Evolutionary conservation across 2,797 vertebrate species (phyloP).

Genomic region (Neosilurus hyrtlii): DNA sequence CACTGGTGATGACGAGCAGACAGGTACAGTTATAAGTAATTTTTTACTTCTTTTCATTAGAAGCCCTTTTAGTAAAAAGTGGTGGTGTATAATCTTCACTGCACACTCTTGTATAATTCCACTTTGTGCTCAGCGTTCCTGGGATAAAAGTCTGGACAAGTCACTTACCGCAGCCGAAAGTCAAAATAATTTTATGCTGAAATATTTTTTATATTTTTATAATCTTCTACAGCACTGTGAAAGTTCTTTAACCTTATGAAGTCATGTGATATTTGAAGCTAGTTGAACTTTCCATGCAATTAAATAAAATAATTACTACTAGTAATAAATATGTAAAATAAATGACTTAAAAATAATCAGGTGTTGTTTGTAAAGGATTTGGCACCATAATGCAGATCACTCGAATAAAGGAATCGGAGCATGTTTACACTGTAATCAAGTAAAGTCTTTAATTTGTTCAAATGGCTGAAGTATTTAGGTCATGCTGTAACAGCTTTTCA

Average conservation of each 20-base stretch:
- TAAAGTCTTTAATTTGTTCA: not conserved
- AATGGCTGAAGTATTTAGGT: not conserved
- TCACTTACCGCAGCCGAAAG: not conserved
- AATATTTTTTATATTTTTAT: not conserved
- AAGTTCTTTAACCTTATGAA: not conserved
- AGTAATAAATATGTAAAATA: no score
- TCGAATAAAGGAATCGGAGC: not conserved
- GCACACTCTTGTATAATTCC: not conserved
- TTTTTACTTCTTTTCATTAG: no score
- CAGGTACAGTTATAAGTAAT: no score
- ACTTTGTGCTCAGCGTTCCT: not conserved
- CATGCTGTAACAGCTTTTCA: not conserved
- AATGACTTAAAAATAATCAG: not conserved
- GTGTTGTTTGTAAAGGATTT: not conserved
- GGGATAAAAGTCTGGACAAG: no score
- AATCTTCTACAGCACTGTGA: not conserved
- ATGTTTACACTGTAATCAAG: not conserved
- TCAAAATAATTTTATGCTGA: not conserved
- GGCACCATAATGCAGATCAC: not conserved
- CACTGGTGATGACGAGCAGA: no score
- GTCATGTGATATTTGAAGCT: not conserved
- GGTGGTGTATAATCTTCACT: no score
- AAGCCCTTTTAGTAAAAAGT: no score
- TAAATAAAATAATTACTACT: not conserved
- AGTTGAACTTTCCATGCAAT: not conserved